phyloP scores from a whole-genome alignment of 2,888 invertebrate genomes.

The Drosophila nigritarsus region DNA sequence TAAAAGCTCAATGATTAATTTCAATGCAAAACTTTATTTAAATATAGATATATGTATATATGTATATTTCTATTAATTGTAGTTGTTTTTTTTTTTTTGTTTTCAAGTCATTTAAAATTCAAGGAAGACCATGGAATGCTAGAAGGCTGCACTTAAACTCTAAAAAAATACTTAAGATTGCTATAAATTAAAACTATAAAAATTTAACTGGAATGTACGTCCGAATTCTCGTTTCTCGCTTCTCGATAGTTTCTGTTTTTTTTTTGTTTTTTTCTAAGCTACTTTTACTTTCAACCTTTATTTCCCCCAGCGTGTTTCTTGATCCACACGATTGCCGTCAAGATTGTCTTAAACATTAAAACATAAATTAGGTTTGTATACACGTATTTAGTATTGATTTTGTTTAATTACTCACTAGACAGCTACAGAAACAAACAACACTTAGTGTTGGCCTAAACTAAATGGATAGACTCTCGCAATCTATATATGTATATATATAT shows the following conservation, averaged over 20 bases:
- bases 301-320: slow-evolving; percentile 64
- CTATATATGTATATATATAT: slow-evolving; percentile 2
- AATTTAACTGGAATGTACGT: slow-evolving; percentile 68
- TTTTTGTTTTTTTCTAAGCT: slow-evolving; percentile 33
- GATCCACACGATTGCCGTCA: slow-evolving; percentile 51
- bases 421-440: slow-evolving; percentile 61
- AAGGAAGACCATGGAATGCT: slow-evolving; percentile 78
- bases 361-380: slow-evolving; percentile 65
- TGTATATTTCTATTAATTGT: slow-evolving; percentile 38
- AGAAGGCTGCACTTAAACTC: slow-evolving; percentile 53
- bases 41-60: slow-evolving; percentile 43
- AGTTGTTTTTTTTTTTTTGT: not conserved
- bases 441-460: slow-evolving; percentile 66
- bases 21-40: slow-evolving; percentile 65
- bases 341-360: slow-evolving; percentile 65
- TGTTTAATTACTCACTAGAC: slow-evolving; percentile 32
- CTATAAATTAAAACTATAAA: slow-evolving; percentile 55
- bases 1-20: slow-evolving; percentile 40
- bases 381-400: slow-evolving; percentile 34
- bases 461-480: slow-evolving; percentile 58
- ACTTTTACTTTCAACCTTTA: slow-evolving; percentile 77
- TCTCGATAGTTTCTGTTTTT: slow-evolving; percentile 14
- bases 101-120: slow-evolving; percentile 68
- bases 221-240: slow-evolving; percentile 14
- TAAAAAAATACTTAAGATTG: slow-evolving; percentile 37